These are phyloP conservation scores for Tortricodes alternella DNA, from an alignment of 2,888 invertebrate genomes.

Conservation along the genomic window DNA sequence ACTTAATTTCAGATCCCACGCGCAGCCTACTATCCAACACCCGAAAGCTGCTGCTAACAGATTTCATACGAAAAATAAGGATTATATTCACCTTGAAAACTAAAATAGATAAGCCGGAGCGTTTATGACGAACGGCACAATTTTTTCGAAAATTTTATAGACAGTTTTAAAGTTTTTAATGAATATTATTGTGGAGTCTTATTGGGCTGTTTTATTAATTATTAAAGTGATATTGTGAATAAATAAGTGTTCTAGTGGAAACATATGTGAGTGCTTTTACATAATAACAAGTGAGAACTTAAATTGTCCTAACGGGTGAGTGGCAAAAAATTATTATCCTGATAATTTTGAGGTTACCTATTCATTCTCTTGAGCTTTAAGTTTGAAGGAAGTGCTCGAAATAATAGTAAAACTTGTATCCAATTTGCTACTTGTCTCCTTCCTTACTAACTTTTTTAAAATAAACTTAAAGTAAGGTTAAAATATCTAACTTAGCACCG, in stretches of 20 bases:
- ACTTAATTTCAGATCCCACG: constrained; percentile 32
- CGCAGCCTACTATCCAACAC: constrained; percentile 48
- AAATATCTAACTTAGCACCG: too few relatives aligned
- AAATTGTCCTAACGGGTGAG: neutral
- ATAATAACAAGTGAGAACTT: neutral
- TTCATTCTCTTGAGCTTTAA: too few relatives aligned
- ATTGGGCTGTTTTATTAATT: constrained; percentile 26
- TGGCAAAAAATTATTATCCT: neutral
- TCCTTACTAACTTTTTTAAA: too few relatives aligned
- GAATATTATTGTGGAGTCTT: constrained; percentile 29
- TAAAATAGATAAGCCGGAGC: too few relatives aligned
- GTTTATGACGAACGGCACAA: constrained; percentile 6
- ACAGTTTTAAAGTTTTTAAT: constrained; percentile 10
- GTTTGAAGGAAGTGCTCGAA: too few relatives aligned
- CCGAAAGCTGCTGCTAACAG: constrained; percentile 44
- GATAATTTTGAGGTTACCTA: neutral
- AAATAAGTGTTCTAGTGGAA: constrained; percentile 18
- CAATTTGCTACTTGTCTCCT: too few relatives aligned
- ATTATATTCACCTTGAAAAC: neutral
- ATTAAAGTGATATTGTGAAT: neutral
- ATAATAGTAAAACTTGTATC: too few relatives aligned
- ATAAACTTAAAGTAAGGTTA: too few relatives aligned
- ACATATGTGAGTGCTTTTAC: constrained; percentile 6
- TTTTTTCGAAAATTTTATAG: constrained; percentile 31
- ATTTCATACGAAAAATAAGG: constrained; percentile 10